Percentiles rank a stretch among this genome's conserved stretches.
phyloP scores from a whole-genome alignment of 1,140 invertebrate species.

The Nebria ingens region DNA sequence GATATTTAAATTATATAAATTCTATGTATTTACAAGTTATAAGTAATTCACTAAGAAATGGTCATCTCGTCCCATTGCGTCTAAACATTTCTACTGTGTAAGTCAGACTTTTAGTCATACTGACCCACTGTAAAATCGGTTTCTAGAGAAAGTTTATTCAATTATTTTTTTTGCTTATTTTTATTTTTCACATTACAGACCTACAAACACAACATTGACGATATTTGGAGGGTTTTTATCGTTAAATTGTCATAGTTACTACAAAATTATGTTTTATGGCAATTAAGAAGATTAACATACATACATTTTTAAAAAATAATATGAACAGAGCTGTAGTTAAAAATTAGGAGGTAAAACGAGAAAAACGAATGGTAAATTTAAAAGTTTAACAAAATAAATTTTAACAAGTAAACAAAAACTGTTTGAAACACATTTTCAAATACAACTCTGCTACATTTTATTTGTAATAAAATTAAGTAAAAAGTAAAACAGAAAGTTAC shows the following conservation, averaged over 20 bases:
- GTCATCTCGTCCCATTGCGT: no score
- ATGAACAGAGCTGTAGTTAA: no score
- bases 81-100: neutral
- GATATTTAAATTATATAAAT: no score
- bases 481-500: no score
- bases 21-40: no score
- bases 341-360: no score
- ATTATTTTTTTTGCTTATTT: neutral
- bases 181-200: constrained; percentile 3
- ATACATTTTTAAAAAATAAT: neutral
- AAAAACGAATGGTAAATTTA: no score
- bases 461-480: no score
- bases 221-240: constrained; percentile 1
- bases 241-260: neutral
- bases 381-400: neutral
- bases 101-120: neutral
- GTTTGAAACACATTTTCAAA: no score
- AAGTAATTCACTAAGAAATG: no score
- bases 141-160: constrained; percentile 7
- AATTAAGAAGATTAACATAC: neutral
- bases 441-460: no score
- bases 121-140: constrained; percentile 3
- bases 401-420: no score
- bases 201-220: constrained; percentile 5
- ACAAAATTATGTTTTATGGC: constrained; percentile 6